These are phyloP conservation scores for Triops longicaudatus DNA, from an alignment of 1,140 invertebrate genomes.

Conservation along the genomic window DNA sequence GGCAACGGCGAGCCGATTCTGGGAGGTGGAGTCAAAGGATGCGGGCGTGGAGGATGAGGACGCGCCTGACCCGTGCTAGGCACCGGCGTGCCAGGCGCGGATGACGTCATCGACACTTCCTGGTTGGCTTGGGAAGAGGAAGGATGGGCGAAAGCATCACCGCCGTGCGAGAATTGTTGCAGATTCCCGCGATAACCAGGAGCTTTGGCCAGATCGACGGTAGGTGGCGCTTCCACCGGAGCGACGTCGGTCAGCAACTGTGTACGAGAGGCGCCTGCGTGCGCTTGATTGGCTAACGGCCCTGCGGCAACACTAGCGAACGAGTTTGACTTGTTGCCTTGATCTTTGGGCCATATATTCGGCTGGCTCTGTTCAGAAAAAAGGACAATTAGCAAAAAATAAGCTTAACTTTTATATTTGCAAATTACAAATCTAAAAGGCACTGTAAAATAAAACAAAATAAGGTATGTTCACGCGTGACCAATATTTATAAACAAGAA, in stretches of 20 bases:
- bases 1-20: conserved; percentile 25
- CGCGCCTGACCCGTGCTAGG: conserved; percentile 19
- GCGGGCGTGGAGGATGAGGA: background rate
- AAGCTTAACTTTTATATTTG: background rate
- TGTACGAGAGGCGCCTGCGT: conserved; percentile 36
- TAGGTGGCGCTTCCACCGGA: conserved; percentile 43
- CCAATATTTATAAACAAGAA: no score
- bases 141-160: background rate
- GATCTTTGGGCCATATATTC: conserved; percentile 24
- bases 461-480: no score
- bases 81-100: conserved; percentile 27
- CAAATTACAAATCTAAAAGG: no score
- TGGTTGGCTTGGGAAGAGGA: background rate
- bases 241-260: conserved; percentile 47
- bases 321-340: conserved; percentile 13
- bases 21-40: conserved; percentile 26
- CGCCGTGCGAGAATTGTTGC: background rate
- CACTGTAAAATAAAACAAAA: no score
- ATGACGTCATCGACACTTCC: conserved; percentile 24
- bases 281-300: conserved; percentile 24
- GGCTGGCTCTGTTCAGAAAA: background rate
- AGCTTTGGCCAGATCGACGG: conserved; percentile 68
- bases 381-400: background rate
- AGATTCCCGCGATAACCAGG: conserved; percentile 60
- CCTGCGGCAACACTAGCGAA: conserved; percentile 35